Base-by-base conservation (phyloP, 2,888 invertebrate species). In the Caenorhabditis zanzibari region DNA sequence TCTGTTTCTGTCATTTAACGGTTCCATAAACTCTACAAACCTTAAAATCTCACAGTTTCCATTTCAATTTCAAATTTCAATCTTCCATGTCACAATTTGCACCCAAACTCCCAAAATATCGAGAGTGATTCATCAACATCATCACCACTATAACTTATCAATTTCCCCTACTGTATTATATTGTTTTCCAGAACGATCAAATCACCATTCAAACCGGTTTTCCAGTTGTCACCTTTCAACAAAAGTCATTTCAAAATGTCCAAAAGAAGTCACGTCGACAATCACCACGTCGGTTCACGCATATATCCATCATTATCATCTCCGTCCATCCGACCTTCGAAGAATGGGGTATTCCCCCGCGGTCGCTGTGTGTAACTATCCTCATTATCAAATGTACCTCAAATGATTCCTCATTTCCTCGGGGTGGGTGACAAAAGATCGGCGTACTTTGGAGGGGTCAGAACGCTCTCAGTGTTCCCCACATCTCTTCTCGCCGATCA, bases 381-480 rank as follows among this genome's bases (percentile, higher is more conserved):
- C 10, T 24, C 56, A 7, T 28, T 22, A 32, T 68, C 22, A 9
- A 16, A 9, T 54, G 68, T 54, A 38, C 68, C 68, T 54, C 68
- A 68, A 16, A 52, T 22, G 24, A 16, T 28, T 47, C 66, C 44
- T 19, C 26, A 24, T 38, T 38, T 38, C 10, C 38, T 6, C 38
- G 12, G 7, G 26, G 7, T n/a, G n/a, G n/a, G n/a, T n/a, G n/a
- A 22, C 38, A 61, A 24, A 35, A 77, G 61, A 69, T 61, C 75
- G 54, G 58, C 68, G 81, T 82, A 72, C 81, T 82, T 76, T 76
- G 76, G n/a, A 68, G 75, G 82, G 82, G 82, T 76, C 82, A 76
- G 58, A 14, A 28, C 32, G 59, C 72, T 63, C 72, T 56, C 52
- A 59, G 66, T 58, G 79, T 79, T 72, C 56, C 72, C n/a, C n/a